Evolutionary conservation across 35 echinoderm and acorn worm species (phyloP).

Genomic region (Eucidaris tribuloides): DNA sequence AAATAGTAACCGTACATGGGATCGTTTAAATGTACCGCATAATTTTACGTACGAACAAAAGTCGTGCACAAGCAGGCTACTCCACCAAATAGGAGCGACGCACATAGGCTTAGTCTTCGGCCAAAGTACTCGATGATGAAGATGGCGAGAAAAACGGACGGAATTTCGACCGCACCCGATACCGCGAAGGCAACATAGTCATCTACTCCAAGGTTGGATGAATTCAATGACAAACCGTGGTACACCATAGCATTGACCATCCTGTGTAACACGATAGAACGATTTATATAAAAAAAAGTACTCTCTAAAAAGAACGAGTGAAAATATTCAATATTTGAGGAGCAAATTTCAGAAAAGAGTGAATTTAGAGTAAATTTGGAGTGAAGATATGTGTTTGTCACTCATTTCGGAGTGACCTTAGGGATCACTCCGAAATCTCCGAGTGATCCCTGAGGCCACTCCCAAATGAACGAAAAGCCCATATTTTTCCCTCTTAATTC

Average conservation of each 20-base stretch:
- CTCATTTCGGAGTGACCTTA: too few species aligned
- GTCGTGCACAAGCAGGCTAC: slow-evolving; percentile 19
- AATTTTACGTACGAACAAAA: slow-evolving; percentile 9
- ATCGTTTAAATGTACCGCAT: background rate
- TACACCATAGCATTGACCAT: slow-evolving; percentile 50
- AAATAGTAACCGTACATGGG: background rate
- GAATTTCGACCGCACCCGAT: slow-evolving; percentile 40
- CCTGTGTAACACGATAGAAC: slow-evolving; percentile 4
- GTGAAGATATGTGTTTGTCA: too few species aligned
- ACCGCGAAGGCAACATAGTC: slow-evolving; percentile 28
- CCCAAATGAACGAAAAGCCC: too few species aligned
- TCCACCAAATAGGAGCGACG: slow-evolving; percentile 10
- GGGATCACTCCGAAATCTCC: too few species aligned
- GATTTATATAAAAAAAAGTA: background rate
- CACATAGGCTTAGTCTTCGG: background rate
- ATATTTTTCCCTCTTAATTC: background rate
- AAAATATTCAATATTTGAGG: too few species aligned
- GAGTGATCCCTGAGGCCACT: too few species aligned
- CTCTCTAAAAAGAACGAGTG: too few species aligned
- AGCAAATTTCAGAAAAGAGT: background rate
- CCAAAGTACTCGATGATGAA: slow-evolving; percentile 20
- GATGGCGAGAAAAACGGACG: slow-evolving; percentile 3
- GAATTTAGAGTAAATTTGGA: too few species aligned
- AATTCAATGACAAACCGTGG: slow-evolving; percentile 16
- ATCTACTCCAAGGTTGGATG: slow-evolving; percentile 6